Percentiles rank a stretch among this genome's conserved stretches.
Evolutionary conservation across 2,888 invertebrate genomes (phyloP).

Genomic region (Rhynchonema sp.): DNA sequence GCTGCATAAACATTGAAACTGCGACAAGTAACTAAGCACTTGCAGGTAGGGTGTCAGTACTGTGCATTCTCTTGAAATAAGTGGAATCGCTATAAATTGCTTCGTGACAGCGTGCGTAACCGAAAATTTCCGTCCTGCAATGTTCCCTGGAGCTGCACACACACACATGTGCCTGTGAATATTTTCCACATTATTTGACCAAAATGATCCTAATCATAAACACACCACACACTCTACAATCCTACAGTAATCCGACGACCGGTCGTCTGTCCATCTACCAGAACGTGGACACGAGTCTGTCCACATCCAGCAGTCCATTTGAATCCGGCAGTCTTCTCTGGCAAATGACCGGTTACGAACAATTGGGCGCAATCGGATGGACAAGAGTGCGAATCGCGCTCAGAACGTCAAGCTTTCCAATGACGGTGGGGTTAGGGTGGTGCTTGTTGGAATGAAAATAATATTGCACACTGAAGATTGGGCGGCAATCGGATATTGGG

Average conservation of each 20-base stretch:
- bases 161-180: too few species aligned
- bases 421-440: background rate
- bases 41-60: too few species aligned
- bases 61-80: too few species aligned
- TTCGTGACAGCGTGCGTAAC: too few species aligned
- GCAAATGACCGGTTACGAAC: background rate
- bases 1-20: too few species aligned
- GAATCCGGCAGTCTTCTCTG: background rate
- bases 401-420: conserved; percentile 3
- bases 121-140: too few species aligned
- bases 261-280: conserved; percentile 5
- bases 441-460: background rate
- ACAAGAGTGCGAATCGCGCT: conserved; percentile 1
- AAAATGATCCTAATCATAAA: background rate
- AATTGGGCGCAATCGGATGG: conserved; percentile 3
- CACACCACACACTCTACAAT: background rate
- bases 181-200: background rate
- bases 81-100: too few species aligned
- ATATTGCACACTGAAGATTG: background rate
- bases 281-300: background rate
- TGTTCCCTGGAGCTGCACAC: too few species aligned
- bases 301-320: background rate
- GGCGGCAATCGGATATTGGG: background rate
- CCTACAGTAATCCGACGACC: background rate
- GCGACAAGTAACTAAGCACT: too few species aligned